Percentiles rank a stretch among this genome's conserved stretches.
Evolutionary conservation across 2,113 vertebrate genomes (phyloP).

Genomic region (Polypterus bichir): DNA sequence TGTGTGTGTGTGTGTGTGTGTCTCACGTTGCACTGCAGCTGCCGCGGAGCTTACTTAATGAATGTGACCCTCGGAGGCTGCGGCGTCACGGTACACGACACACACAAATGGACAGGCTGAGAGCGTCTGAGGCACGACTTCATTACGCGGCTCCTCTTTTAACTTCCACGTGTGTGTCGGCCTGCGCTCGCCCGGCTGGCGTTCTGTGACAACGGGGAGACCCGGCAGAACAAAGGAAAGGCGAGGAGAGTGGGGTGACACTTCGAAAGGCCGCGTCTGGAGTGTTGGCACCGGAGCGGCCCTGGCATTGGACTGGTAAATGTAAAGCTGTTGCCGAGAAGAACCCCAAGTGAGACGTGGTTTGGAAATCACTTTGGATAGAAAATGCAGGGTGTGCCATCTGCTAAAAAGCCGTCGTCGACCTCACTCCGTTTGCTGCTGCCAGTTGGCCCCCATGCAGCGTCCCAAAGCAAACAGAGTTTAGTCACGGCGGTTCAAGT

Average conservation of each 20-base stretch:
- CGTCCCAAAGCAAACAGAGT: too few relatives aligned
- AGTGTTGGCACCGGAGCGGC: not conserved
- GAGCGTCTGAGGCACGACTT: conserved; percentile 8
- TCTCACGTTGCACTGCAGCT: conserved; percentile 66
- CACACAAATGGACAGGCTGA: conserved; percentile 22
- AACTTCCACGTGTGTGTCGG: not conserved
- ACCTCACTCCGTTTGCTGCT: not conserved
- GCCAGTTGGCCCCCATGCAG: not conserved
- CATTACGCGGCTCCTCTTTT: too few relatives aligned
- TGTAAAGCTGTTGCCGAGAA: not conserved
- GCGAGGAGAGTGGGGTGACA: not conserved
- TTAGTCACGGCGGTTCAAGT: not conserved
- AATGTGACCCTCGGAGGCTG: conserved; percentile 54
- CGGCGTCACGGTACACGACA: conserved; percentile 36
- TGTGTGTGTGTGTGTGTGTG: conserved; percentile 21
- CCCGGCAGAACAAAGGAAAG: not conserved
- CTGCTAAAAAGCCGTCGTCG: not conserved
- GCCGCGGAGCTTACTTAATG: conserved; percentile 51
- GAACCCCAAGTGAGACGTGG: not conserved
- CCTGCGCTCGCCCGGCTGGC: too few relatives aligned
- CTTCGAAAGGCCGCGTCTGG: not conserved
- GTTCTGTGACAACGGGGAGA: not conserved
- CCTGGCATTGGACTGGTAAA: not conserved
- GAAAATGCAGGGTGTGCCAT: too few relatives aligned
- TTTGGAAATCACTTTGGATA: too few relatives aligned